Base-by-base conservation (phyloP, 1,140 invertebrate species). In the Drosophila leontia region DNA sequence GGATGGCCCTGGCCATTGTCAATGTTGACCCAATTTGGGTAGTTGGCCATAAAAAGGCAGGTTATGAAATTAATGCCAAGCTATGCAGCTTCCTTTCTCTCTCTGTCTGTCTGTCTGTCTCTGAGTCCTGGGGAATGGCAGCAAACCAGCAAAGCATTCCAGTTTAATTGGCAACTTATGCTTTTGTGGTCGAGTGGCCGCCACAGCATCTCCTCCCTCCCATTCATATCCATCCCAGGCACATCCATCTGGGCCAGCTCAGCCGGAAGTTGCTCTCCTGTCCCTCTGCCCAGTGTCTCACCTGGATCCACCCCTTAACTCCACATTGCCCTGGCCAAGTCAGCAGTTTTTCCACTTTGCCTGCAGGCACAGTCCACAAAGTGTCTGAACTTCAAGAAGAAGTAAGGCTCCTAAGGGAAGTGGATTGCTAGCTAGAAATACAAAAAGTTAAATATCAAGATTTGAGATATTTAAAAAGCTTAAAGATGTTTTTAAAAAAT, bases 141-240 rank as follows among this genome's bases (percentile, higher is more conserved):
- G 80, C 78, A 56, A 63, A 60, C 56, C 48, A 79, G 85, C 85
- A 84, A 72, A 90, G 85, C 85, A 88, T 88, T 90, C 81, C 62
- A 88, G 81, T 90, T 90, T 90, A 90, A 90, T 90, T 90, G 85
- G 85, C 85, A 90, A 90, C 85, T 90, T 90, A 90, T 90, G 85
- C 85, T 90, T 90, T 91, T 90, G 81, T 90, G 75, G 85, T 91
- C 85, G 72, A 87, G 80, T 83, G 77, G 51, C 55, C 48, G 39
- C 67, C 47, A 4, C 29, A 34, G 74, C 51, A 53, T 72, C 68
- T 45, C 68, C 45, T 55, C 34, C 37, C 19, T 4, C 6, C 51
- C 62, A 68, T 53, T 42, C 67, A 70, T 35, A 70, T 70, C 62
- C 67, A 70, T 56, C 67, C 67, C 53, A 13, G 32, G 41, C 67